These are phyloP conservation scores for Eupithecia insigniata DNA, from an alignment of 2,888 invertebrate species.

Conservation along the genomic window DNA sequence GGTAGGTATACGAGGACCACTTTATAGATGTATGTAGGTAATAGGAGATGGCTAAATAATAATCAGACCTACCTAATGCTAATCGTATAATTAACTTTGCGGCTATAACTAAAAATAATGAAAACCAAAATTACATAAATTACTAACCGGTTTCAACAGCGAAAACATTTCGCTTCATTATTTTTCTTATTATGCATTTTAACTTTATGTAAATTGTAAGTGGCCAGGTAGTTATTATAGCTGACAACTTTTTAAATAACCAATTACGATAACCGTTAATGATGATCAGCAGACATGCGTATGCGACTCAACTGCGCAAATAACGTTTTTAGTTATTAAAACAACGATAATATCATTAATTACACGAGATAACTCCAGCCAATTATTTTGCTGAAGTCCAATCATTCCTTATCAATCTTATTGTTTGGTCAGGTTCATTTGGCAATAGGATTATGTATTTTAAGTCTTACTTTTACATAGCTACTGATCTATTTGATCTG, in stretches of 20 bases:
- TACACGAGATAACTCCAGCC: conserved; percentile 8
- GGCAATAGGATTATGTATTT: background rate
- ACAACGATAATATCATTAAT: conserved; percentile 9
- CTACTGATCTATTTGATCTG: background rate
- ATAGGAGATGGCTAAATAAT: background rate
- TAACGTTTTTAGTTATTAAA: background rate
- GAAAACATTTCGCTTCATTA: conserved; percentile 13
- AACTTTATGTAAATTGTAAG: conserved; percentile 15
- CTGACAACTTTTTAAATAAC: conserved; percentile 17
- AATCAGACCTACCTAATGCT: background rate
- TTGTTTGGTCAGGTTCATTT: background rate
- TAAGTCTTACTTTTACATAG: background rate
- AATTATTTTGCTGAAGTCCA: conserved; percentile 5
- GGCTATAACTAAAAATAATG: conserved; percentile 8
- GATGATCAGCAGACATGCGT: conserved; percentile 10
- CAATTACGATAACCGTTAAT: conserved; percentile 14
- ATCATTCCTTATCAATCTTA: background rate
- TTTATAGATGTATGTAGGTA: background rate
- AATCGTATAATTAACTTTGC: conserved; percentile 4
- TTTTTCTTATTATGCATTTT: conserved; percentile 13
- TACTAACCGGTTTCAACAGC: conserved; percentile 9
- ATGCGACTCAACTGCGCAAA: background rate
- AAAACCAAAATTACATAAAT: conserved; percentile 8
- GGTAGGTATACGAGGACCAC: background rate
- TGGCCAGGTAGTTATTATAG: conserved; percentile 11